Conservation (phyloP, 2,797 vertebrate species). For the Eupleurogrammus muticus region DNA sequence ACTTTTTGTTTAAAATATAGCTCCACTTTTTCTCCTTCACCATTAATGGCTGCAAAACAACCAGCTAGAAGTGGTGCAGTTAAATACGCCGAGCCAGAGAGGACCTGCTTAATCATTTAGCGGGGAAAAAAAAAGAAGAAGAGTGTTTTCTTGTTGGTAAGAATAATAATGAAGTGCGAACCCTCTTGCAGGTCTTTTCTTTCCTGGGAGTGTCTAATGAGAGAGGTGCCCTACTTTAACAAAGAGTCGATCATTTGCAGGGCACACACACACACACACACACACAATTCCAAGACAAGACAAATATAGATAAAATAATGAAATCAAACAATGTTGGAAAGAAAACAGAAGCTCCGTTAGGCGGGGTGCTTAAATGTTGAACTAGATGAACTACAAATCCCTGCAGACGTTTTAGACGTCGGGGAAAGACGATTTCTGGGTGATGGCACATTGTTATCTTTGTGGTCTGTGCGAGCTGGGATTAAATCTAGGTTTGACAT, state of each 20-base stretch:
- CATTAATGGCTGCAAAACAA: conserved; percentile 70
- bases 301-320: conserved; percentile 82
- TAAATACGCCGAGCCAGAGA: conserved; percentile 63
- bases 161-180: conserved; percentile 75
- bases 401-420: conserved; percentile 48
- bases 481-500: conserved; percentile 56
- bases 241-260: conserved; percentile 68
- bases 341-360: conserved; percentile 53
- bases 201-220: conserved; percentile 70
- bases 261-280: conserved; percentile 40
- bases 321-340: conserved; percentile 74
- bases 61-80: conserved; percentile 51
- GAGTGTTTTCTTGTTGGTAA: conserved; percentile 65
- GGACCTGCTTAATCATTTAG: conserved; percentile 68
- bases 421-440: conserved; percentile 53
- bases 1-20: conserved; percentile 52
- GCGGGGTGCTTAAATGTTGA: conserved; percentile 60
- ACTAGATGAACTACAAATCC: conserved; percentile 68
- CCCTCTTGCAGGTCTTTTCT: conserved; percentile 49
- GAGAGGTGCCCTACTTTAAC: conserved; percentile 79
- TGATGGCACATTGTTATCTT: conserved; percentile 66
- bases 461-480: conserved; percentile 39
- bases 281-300: conserved; percentile 67
- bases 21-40: conserved; percentile 47
- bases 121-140: conserved; percentile 34